Conservation (phyloP, 2,888 invertebrate genomes). For the Argyra leucocephala region DNA sequence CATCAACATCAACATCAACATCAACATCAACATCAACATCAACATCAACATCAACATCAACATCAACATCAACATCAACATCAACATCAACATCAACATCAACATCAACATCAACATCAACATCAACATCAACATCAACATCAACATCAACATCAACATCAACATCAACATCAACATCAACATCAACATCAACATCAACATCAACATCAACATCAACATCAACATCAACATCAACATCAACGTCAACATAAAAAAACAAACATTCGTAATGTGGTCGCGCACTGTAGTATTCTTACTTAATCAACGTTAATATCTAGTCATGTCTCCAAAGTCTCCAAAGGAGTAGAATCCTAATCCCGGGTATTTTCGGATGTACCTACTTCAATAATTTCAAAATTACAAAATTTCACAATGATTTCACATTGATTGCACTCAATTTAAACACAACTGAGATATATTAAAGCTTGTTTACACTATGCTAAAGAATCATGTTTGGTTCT, state of each 20-base stretch:
- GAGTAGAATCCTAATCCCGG: too few relatives aligned
- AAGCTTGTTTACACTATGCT: too few relatives aligned
- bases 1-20: constrained; percentile 16
- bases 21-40: constrained; percentile 16
- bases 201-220: constrained; percentile 16
- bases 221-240: constrained; percentile 16
- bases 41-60: constrained; percentile 16
- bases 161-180: constrained; percentile 16
- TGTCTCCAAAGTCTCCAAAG: too few relatives aligned
- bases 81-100: constrained; percentile 16
- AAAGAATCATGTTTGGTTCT: too few relatives aligned
- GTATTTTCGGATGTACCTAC: too few relatives aligned
- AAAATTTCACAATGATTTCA: too few relatives aligned
- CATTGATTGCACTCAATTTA: too few relatives aligned
- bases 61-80: constrained; percentile 16
- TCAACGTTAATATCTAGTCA: too few relatives aligned
- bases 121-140: constrained; percentile 16
- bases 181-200: constrained; percentile 16
- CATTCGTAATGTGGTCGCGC: too few relatives aligned
- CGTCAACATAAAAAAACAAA: constrained; percentile 8
- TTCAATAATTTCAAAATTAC: too few relatives aligned
- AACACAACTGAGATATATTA: too few relatives aligned
- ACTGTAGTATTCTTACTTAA: too few relatives aligned
- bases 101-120: constrained; percentile 16
- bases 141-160: constrained; percentile 16